phyloP scores from a whole-genome alignment of 2,113 vertebrate genomes.

The Xenotilapia caudafasciata region DNA sequence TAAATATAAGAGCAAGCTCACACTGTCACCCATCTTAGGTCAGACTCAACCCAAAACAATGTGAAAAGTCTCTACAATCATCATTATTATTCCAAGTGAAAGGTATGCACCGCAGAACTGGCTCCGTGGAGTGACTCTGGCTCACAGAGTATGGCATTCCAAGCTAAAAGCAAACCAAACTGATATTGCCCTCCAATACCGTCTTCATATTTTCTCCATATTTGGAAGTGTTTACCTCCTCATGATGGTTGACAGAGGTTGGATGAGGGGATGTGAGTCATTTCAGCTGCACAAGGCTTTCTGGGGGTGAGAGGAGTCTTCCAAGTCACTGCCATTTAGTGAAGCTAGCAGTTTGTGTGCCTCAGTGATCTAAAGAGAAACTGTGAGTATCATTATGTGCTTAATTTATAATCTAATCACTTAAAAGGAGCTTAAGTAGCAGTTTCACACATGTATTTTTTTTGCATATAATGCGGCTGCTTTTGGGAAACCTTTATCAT shows the following conservation, averaged over 20 bases:
- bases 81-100: constrained; percentile 61
- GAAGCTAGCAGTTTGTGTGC: constrained; percentile 24
- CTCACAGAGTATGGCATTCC: constrained; percentile 72
- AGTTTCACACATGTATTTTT: background rate
- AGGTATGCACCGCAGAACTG: constrained; percentile 64
- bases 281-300: constrained; percentile 67
- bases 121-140: constrained; percentile 63
- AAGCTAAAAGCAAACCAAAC: constrained; percentile 77
- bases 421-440: background rate
- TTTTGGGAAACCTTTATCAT: background rate
- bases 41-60: constrained; percentile 30
- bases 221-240: constrained; percentile 99
- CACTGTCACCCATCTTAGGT: constrained; percentile 37
- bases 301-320: constrained; percentile 51
- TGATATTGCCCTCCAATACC: constrained; percentile 83
- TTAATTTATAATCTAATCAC: background rate
- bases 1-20: background rate
- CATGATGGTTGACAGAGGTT: constrained; percentile 83
- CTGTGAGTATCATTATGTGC: constrained; percentile 67
- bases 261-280: constrained; percentile 74
- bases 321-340: constrained; percentile 46
- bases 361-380: constrained; percentile 32
- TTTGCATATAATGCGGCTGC: background rate
- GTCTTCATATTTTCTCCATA: constrained; percentile 89
- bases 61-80: constrained; percentile 49